Conservation (phyloP, 2,797 vertebrate species). For the Enoplosus armatus region DNA sequence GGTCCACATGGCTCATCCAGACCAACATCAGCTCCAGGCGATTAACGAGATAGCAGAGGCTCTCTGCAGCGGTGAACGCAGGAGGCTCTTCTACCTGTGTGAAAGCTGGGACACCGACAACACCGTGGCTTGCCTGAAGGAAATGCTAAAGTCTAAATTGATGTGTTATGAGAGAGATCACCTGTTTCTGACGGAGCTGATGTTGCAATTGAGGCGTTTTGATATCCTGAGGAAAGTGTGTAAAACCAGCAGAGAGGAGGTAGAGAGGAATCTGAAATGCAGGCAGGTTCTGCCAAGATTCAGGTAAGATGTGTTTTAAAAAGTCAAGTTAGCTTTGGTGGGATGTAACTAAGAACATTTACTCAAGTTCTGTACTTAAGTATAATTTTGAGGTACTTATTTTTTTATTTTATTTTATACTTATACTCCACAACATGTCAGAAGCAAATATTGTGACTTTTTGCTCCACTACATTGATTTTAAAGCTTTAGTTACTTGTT, state of each 20-base stretch:
- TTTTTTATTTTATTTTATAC: too few species aligned
- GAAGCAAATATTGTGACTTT: too few species aligned
- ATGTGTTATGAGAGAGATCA: conserved; percentile 57
- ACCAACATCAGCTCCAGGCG: not conserved
- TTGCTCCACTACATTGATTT: too few species aligned
- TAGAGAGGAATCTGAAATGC: conserved; percentile 79
- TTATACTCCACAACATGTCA: too few species aligned
- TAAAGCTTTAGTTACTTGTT: too few species aligned
- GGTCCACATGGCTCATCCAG: conserved; percentile 43
- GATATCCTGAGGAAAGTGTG: conserved; percentile 88
- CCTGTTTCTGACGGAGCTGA: conserved; percentile 83
- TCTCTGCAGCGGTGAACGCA: conserved; percentile 86
- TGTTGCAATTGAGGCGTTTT: conserved; percentile 87
- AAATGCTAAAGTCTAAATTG: conserved; percentile 79
- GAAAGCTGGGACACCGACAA: conserved; percentile 74
- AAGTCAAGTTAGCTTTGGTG: not conserved
- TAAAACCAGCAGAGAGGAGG: conserved; percentile 73
- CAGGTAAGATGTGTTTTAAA: conserved; percentile 80
- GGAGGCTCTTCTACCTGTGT: conserved; percentile 87
- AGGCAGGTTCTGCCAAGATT: conserved; percentile 84
- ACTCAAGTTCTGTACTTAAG: too few species aligned
- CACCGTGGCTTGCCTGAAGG: conserved; percentile 64
- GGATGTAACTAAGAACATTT: too few species aligned
- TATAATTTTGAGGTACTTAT: too few species aligned
- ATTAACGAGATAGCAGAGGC: conserved; percentile 87